Conservation (phyloP, 2,888 invertebrate genomes). For the Trissonchulus latispiculum region DNA sequence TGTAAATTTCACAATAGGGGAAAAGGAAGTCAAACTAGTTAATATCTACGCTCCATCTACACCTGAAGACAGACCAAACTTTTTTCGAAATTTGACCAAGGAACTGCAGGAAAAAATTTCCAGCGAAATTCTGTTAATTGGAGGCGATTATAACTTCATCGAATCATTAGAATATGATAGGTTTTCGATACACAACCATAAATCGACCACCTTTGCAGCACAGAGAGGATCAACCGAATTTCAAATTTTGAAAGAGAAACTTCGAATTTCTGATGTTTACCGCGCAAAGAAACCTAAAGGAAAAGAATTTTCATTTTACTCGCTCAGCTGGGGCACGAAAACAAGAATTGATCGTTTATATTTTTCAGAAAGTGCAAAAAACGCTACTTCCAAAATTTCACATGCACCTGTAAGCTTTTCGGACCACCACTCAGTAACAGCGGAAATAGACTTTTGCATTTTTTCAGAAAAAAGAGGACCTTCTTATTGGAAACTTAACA, state of each 20-base stretch:
- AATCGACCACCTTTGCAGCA: not conserved
- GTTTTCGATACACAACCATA: not conserved
- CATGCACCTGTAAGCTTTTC: no score
- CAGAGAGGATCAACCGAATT: not conserved
- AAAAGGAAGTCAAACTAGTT: not conserved
- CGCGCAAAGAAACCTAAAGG: no score
- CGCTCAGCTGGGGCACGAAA: no score
- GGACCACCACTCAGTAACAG: no score
- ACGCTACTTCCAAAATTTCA: no score
- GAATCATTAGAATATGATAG: not conserved
- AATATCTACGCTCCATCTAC: not conserved
- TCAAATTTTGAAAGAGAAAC: not conserved
- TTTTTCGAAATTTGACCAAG: not conserved
- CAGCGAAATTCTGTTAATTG: not conserved
- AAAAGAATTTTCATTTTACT: no score
- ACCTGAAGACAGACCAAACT: not conserved
- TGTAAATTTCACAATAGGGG: not conserved
- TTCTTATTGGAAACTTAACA: no score
- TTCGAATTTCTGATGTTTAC: no score
- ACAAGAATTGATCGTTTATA: no score
- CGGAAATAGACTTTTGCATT: no score
- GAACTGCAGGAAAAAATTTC: not conserved
- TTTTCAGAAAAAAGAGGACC: no score
- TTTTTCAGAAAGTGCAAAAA: no score
- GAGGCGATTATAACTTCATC: not conserved